Conservation (phyloP, 2,888 invertebrate genomes). For the Acanthosoma haemorrhoidale region DNA sequence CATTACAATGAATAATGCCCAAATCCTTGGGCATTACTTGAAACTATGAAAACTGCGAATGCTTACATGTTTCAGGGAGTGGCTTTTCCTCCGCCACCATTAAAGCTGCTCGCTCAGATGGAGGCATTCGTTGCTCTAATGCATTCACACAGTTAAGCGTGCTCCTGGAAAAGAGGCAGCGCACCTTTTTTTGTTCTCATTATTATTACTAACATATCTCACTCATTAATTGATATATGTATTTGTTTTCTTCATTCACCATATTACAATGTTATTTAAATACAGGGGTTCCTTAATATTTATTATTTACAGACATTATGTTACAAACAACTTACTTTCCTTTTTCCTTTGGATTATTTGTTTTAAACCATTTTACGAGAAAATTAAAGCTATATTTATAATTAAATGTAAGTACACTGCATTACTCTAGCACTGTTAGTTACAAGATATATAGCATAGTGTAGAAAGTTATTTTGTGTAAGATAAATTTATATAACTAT, state of each 20-base stretch:
- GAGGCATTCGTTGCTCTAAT: constrained; percentile 82
- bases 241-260: background rate
- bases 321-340: background rate
- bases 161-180: constrained; percentile 59
- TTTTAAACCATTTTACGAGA: background rate
- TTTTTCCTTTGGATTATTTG: background rate
- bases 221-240: background rate
- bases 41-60: constrained; percentile 17
- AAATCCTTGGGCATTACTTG: background rate
- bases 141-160: constrained; percentile 94
- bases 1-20: constrained; percentile 9
- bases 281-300: background rate
- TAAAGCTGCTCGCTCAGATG: constrained; percentile 70
- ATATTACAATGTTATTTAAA: background rate
- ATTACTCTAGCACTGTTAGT: too few relatives aligned
- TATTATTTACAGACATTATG: background rate
- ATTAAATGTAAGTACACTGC: background rate
- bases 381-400: background rate
- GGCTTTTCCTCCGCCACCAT: constrained; percentile 72
- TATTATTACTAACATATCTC: constrained; percentile 14
- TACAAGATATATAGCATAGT: too few relatives aligned
- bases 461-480: too few relatives aligned
- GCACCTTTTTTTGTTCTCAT: constrained; percentile 23
- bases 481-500: too few relatives aligned
- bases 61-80: constrained; percentile 76